Base-by-base conservation (phyloP, 2,888 invertebrate genomes). In the Mesorhabditis spiculigera region DNA sequence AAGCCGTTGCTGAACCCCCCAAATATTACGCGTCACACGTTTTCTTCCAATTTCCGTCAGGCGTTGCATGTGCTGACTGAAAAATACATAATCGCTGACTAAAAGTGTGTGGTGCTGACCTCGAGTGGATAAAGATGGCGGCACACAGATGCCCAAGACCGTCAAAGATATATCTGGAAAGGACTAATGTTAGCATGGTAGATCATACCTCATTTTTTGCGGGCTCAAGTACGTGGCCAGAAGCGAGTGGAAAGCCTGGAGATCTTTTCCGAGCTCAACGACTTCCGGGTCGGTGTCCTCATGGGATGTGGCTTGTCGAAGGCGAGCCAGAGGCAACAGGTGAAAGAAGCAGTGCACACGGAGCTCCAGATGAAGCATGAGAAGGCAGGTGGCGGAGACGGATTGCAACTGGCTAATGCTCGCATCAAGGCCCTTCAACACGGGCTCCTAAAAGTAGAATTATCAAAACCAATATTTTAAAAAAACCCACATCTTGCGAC, bases 281-380 rank as follows among this genome's bases (percentile, higher is more conserved):
- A 92, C 83, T 70, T 84, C 84, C 8, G 76, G 77, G 69, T 86
- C 86, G 6, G 78, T 78, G 66, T 86, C 85, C 45, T 85, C 83
- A 13, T 78, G 75, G 5, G 73, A 67, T 1, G 73, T 73, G 5
- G 69, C 66, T 42, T 73, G 72, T 68, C 86, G 86, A 78, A 86
- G 86, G 74, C 86, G 86, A 42, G 89, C 88, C 62, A 90, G 87
- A 4, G 91, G 90, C 71, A 90, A 90, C 77, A 96, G 89, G 88
- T 94, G 94, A 88, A 93, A 93, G 89, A 96, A 95, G 87, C 95
- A 96, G 86, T 95, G 94, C 63, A 96, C 94, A 5, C 80, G 82
- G 80, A 93, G 93, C 90, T 97, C 96, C 79, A 96, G 89, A 89
- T 96, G 95, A 68, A 96, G 88, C 72, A 96, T 91, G 63, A 97